phyloP scores from a whole-genome alignment of 2,113 vertebrate genomes.

The Phyllostomus discolor region DNA sequence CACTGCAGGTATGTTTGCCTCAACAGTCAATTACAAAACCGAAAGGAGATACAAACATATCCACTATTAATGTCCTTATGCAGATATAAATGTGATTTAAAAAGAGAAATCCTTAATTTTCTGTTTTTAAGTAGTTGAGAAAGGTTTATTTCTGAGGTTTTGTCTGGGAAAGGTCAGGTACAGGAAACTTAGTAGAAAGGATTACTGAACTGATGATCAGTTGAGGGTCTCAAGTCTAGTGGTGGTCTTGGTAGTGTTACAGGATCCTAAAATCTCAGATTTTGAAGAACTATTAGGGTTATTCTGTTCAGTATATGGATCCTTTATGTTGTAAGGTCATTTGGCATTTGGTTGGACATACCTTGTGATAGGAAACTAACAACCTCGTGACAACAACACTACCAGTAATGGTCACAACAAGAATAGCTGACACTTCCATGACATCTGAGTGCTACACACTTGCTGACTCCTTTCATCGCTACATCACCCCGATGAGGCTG shows the following conservation, averaged over 20 bases:
- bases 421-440: background rate
- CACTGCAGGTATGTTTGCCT: conserved; percentile 85
- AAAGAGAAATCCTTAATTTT: background rate
- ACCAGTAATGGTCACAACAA: no score
- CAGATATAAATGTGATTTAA: background rate
- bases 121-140: background rate
- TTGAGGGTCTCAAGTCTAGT: background rate
- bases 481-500: background rate
- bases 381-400: background rate
- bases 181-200: background rate
- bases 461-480: background rate
- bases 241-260: background rate
- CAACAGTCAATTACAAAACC: fast-evolving
- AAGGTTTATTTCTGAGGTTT: background rate
- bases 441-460: fast-evolving
- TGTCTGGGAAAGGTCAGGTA: background rate
- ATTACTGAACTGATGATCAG: background rate
- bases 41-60: background rate
- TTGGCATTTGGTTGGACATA: background rate
- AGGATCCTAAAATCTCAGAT: background rate
- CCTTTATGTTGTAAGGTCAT: background rate
- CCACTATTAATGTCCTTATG: background rate
- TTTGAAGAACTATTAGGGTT: background rate
- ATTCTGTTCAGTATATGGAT: background rate
- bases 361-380: background rate